A percentile compares a stretch with the other conserved stretches of the same genome.
Conservation (phyloP, 2,888 invertebrate species). For the Elegia similella region DNA sequence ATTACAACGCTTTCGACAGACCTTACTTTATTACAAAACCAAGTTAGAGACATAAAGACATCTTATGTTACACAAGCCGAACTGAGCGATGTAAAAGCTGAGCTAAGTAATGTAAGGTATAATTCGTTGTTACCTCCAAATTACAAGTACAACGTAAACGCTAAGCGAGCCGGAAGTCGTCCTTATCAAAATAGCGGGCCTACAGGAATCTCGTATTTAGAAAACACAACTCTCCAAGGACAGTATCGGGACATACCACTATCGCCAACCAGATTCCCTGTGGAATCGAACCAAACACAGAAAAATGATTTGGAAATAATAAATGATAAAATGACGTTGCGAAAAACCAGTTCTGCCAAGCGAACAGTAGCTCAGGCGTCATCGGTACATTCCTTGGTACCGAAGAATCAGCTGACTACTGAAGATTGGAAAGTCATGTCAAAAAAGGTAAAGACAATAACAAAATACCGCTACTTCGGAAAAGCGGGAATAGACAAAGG, state of each 20-base stretch:
- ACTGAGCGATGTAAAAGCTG: neutral
- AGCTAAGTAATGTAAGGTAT: neutral
- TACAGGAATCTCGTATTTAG: neutral
- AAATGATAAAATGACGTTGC: no score
- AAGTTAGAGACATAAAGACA: neutral
- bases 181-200: neutral
- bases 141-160: neutral
- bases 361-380: no score
- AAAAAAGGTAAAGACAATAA: neutral
- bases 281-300: neutral
- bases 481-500: neutral
- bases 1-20: neutral
- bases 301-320: no score
- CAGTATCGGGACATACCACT: neutral
- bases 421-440: neutral
- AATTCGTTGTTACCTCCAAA: neutral
- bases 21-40: neutral
- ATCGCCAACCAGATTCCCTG: neutral
- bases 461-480: neutral
- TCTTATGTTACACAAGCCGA: neutral
- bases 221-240: neutral
- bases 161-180: neutral
- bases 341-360: no score
- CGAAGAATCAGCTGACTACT: no score
- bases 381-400: no score